Evolutionary conservation across 2,113 vertebrate genomes (phyloP), one percentile per base, ranked within the genome.

Genomic region (Equus quagga): DNA sequence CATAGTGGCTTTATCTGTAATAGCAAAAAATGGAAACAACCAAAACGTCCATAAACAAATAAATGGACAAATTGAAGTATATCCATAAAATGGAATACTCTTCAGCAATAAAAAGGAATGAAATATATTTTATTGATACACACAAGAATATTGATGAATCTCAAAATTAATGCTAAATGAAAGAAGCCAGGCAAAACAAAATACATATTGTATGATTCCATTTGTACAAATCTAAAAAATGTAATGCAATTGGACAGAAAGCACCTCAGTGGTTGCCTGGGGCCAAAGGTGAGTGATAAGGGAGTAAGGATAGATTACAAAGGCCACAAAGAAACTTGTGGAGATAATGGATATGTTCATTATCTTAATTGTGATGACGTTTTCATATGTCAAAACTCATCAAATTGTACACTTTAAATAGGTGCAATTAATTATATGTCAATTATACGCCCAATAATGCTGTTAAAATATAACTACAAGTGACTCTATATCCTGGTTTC

Each of bases 1-100:
- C 62, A 51, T n/a, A 51, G 41, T 3, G 28, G 21, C 10, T 44
- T 92, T 76, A 33, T 41, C 83, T 82, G 23, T 83, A 58, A 83
- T 24, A 90, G 33, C 8, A 6, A 3, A n/a, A 73, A 49, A n/a
- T 91, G 26, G n/a, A 72, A 91, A 21, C 5, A 33, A 84, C 36
- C 23, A 26, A 64, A 89, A 76, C 46, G 4, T n/a, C 19, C 19
- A 81, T 36, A 69, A 83, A 76, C 31, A 69, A n/a, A n/a, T 15
- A 36, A 46, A 60, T 26, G 58, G 49, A 58, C 10, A 85, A 75
- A 75, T n/a, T 51, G 65, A n/a, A 70, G 33, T 89, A 56, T 88
- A 67, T 88, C 82, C 51, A 84, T 58, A 76, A 49, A 79, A 91
- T 76, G 83, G 44, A 96, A 54, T 85, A 88, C 21, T 84, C 23